phyloP scores from a whole-genome alignment of 2,797 vertebrate species.

The Echeneis naucrates region DNA sequence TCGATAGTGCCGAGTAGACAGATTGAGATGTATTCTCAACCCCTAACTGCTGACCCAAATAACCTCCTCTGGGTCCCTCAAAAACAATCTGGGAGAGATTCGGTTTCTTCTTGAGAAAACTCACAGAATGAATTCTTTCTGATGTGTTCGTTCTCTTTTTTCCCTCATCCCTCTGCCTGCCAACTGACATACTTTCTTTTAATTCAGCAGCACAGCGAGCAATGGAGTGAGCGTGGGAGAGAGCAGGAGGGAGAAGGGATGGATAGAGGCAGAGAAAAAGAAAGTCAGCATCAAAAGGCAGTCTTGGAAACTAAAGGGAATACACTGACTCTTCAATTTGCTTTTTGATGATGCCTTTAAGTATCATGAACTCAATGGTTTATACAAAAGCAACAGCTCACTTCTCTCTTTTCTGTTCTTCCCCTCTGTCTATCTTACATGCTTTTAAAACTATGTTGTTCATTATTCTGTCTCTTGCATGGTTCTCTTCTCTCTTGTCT shows the following conservation, averaged over 20 bases:
- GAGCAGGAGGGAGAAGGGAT: constrained; percentile 64
- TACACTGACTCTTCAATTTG: constrained; percentile 66
- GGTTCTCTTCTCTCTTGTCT: constrained; percentile 3
- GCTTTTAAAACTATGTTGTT: constrained; percentile 20
- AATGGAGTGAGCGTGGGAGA: constrained; percentile 70
- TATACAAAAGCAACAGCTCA: constrained; percentile 63
- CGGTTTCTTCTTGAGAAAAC: constrained; percentile 49
- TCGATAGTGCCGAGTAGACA: constrained; percentile 17
- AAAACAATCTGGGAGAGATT: constrained; percentile 29
- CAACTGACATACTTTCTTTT: constrained; percentile 82
- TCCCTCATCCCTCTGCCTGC: constrained; percentile 61
- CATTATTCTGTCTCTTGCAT: constrained; percentile 28
- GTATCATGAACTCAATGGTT: constrained; percentile 66
- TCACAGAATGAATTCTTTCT: constrained; percentile 80
- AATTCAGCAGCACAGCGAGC: constrained; percentile 70
- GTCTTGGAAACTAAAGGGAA: constrained; percentile 73
- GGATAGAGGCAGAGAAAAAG: constrained; percentile 67
- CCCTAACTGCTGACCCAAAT: constrained; percentile 53
- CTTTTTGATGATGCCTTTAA: constrained; percentile 74
- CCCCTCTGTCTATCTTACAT: constrained; percentile 8
- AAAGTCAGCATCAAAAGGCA: constrained; percentile 77
- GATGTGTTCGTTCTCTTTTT: constrained; percentile 73
- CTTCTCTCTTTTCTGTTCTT: constrained; percentile 34
- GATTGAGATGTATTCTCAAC: constrained; percentile 21
- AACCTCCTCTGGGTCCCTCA: constrained; percentile 7